Evolutionary conservation across 2,113 vertebrate species (phyloP).

Genomic region (Actinemys pallida): DNA sequence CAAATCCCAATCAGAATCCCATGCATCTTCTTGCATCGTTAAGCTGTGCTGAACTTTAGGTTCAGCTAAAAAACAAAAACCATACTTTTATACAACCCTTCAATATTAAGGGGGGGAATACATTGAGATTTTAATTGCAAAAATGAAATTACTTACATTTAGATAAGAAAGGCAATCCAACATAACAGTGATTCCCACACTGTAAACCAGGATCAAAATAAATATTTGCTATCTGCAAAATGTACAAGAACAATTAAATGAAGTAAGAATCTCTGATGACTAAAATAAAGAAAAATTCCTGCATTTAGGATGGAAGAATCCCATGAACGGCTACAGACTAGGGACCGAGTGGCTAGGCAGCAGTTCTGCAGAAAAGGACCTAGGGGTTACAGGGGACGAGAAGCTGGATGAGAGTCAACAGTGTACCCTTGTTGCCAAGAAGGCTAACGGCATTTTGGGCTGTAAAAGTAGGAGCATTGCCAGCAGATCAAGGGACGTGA

Average conservation of each 20-base stretch:
- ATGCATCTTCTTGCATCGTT: slow-evolving; percentile 91
- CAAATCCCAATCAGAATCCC: slow-evolving; percentile 94
- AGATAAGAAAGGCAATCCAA: slow-evolving; percentile 94
- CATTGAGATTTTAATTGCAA: neutral
- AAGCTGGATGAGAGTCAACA: no score
- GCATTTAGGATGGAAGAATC: no score
- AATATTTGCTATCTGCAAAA: slow-evolving; percentile 95
- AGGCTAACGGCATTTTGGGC: no score
- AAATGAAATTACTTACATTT: slow-evolving; percentile 88
- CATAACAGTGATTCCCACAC: slow-evolving; percentile 95
- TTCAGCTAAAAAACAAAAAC: slow-evolving; percentile 81
- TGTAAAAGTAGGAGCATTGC: no score
- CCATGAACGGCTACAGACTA: no score
- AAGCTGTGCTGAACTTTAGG: slow-evolving; percentile 86
- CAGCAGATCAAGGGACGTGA: no score
- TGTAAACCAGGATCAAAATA: slow-evolving; percentile 97
- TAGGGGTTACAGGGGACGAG: no score
- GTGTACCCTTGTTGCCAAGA: no score
- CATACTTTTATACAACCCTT: neutral
- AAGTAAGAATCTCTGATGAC: neutral
- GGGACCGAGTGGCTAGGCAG: no score
- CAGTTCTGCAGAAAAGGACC: no score
- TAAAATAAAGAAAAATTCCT: slow-evolving; percentile 31
- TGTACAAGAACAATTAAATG: slow-evolving; percentile 1
- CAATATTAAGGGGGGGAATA: neutral